Evolutionary conservation across 2,888 invertebrate species (phyloP).

Genomic region (Cheilosia urbana): DNA sequence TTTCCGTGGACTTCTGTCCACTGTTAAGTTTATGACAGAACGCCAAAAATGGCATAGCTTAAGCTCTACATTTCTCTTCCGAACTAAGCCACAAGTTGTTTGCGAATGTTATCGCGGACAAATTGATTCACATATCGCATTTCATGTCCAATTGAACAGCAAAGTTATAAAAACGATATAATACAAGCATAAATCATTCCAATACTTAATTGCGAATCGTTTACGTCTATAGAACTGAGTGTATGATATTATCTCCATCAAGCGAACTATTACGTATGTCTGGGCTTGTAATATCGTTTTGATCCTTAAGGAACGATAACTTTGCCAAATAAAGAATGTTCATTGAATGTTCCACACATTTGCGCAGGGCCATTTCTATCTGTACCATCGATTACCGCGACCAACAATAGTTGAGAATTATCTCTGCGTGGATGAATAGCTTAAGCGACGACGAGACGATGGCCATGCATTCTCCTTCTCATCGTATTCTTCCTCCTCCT

Average conservation of each 20-base stretch:
- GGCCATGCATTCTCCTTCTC: neutral
- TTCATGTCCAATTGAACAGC: too few species aligned
- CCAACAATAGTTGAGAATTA: constrained; percentile 8
- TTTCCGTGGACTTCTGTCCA: too few species aligned
- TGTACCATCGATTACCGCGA: constrained; percentile 7
- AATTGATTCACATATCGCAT: too few species aligned
- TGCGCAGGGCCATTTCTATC: constrained; percentile 18
- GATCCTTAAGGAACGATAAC: constrained; percentile 14
- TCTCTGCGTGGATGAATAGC: constrained; percentile 12
- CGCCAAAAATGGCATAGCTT: too few species aligned
- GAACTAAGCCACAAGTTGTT: too few species aligned
- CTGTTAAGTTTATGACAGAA: too few species aligned
- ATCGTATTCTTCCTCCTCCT: too few species aligned
- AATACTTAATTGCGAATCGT: too few species aligned
- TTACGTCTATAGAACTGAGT: neutral
- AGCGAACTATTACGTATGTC: constrained; percentile 3
- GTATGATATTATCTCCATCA: constrained; percentile 1
- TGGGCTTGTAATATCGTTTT: constrained; percentile 12
- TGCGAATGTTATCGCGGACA: too few species aligned
- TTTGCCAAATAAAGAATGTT: constrained; percentile 35
- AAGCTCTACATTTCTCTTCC: too few species aligned
- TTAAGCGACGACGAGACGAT: constrained; percentile 5
- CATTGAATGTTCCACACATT: constrained; percentile 20
- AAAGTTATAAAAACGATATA: too few species aligned
- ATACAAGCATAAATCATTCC: too few species aligned